Evolutionary conservation across 2,888 invertebrate genomes (phyloP), one percentile per base, ranked within the genome.

Genomic region (Anorthoa munda): DNA sequence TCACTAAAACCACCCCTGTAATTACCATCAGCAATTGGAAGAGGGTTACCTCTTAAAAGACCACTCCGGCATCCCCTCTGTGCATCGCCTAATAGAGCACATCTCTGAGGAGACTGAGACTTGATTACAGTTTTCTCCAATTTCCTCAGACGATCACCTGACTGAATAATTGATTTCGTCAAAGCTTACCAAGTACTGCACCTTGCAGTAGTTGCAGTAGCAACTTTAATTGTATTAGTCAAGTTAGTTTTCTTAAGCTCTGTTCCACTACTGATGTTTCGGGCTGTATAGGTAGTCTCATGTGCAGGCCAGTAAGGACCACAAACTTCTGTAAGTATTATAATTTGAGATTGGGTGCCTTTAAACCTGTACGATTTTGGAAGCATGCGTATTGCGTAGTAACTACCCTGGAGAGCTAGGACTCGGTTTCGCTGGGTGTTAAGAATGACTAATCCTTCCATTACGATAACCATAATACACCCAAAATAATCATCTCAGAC

Each of bases 201-300:
- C 48, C 21, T 13, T 39, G 23, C 58, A 51, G n/a, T 23, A 74
- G 39, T 13, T 39, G 23, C 58, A 51, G n/a, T 23, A 74, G 39
- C 39, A 39, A 67, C 39, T 67, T 53, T 23, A n/a, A 53, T 67
- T 66, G 51, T 53, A 66, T 59, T 66, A 75, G 51, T 46, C 67
- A 75, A 53, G 11, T 51, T 59, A 51, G 56, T 45, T 59, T 51
- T 23, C 23, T 45, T 46, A 51, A 66, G 46, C 23, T 75, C 51
- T 55, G 39, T 75, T 39, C 58, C 15, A 51, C 21, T 46, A 46
- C 15, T 74, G 51, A n/a, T 46, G 17, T 56, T 66, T 58, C 51
- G 21, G 23, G 18, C 50, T 21, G 26, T 26, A 45, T 26, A 51
- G 4, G 12, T 23, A 23, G 39, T 18, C 18, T 58, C 31, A 12